Evolutionary conservation across 2,888 invertebrate genomes (phyloP), one percentile per base, ranked within the genome.

Genomic region (Phalera bucephala): DNA sequence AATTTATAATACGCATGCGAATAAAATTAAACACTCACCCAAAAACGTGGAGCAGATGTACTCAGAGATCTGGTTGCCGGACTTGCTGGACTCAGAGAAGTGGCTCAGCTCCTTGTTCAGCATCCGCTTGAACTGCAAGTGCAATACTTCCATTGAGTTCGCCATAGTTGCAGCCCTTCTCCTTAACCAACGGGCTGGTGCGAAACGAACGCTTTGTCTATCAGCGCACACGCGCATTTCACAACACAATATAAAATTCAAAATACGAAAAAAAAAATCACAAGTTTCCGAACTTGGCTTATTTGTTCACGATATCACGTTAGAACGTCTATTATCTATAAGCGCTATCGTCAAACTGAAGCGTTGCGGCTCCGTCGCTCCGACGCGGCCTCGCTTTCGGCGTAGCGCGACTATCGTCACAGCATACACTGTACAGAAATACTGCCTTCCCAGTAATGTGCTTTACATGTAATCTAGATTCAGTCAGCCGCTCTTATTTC

Each of bases 11-110:
- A n/a, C n/a, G n/a, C n/a, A n/a, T n/a, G n/a, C n/a, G n/a, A n/a
- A n/a, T n/a, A n/a, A n/a, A n/a, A n/a, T 41, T 36, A 57, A 46
- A 49, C 49, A 56, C 96, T 95, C 91, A 99, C 99, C 98, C 90
- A 99, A 94, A 92, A 99, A 99, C 66, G 99, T 99, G 67, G 97
- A 97, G 92, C 98, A 98, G 91, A 99, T 98, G 91, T 98, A 99
- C 88, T 99, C 99, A 42, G 99, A 99, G 83, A 99, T 98, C 93
- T 99, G 99, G 91, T 99, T 98, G 73, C 99, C 99, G 63, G 99
- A 98, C 91, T 96, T 98, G 91, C 98, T 98, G 56, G 98, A 98
- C 89, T 99, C 99, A 52, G 99, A 99, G 91, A 99, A 99, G 89
- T 99, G 99, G 77, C 97, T 97, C 74, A 99, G 92, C 91, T 99